Conservation (phyloP, 2,888 invertebrate species). For the Andrena fulva region DNA sequence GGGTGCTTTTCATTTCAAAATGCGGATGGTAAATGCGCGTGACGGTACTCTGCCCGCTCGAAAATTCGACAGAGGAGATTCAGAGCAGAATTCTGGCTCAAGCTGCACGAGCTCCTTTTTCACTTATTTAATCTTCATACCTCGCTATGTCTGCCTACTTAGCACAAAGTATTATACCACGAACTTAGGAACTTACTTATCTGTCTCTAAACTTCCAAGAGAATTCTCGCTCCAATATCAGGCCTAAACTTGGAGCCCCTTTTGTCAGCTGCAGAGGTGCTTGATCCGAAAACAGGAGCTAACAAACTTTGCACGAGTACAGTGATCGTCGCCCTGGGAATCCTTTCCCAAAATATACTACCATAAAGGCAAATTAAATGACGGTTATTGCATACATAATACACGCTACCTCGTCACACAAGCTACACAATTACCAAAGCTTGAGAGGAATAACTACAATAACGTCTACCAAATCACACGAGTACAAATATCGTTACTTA, state of each 20-base stretch:
- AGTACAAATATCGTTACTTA: not conserved
- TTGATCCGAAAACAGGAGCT: not conserved
- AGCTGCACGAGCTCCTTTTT: not conserved
- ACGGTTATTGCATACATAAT: not conserved
- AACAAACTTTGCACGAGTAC: not conserved
- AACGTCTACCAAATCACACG: not conserved
- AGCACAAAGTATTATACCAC: too few relatives aligned
- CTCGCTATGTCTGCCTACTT: too few relatives aligned
- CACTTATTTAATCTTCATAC: not conserved
- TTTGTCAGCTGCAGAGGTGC: not conserved
- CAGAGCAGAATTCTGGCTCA: not conserved
- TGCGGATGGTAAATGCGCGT: conserved; percentile 25
- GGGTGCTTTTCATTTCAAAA: conserved; percentile 32
- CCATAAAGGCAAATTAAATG: not conserved
- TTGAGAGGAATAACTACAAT: not conserved
- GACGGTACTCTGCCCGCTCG: conserved; percentile 2
- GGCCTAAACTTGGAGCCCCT: not conserved
- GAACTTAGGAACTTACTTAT: too few relatives aligned
- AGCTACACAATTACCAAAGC: not conserved
- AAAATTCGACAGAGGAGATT: conserved; percentile 11
- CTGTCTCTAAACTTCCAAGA: too few relatives aligned
- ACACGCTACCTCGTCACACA: not conserved
- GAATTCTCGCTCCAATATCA: not conserved
- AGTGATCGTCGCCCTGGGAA: too few relatives aligned
- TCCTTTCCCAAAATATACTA: too few relatives aligned